These are phyloP conservation scores for Chinchilla lanigera DNA, from an alignment of 2,113 vertebrate genomes.

Conservation along the genomic window DNA sequence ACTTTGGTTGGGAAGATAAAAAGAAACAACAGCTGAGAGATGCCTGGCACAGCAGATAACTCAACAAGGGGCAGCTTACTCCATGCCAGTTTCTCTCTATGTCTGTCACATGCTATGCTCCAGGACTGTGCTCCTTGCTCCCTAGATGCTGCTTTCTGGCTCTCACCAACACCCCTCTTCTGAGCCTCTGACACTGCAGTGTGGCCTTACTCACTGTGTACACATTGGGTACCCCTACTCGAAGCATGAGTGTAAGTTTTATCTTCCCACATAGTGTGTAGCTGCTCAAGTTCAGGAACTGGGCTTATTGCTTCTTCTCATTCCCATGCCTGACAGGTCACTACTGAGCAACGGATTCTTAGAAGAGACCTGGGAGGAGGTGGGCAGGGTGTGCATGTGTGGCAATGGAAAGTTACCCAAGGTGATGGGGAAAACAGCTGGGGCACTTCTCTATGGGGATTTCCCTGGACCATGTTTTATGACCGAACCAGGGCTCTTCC, in stretches of 20 bases:
- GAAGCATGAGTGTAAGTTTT: not conserved
- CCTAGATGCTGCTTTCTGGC: not conserved
- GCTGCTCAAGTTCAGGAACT: conserved; percentile 18
- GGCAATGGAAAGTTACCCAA: conserved; percentile 79
- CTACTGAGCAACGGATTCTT: conserved; percentile 57
- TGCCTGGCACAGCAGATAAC: not conserved
- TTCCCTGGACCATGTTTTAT: conserved; percentile 70
- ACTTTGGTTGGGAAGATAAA: not conserved
- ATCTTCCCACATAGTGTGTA: not conserved
- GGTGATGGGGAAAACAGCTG: conserved; percentile 71
- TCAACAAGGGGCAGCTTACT: not conserved
- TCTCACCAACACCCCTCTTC: not conserved
- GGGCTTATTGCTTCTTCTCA: conserved; percentile 18
- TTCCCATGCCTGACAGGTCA: not conserved
- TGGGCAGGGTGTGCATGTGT: not conserved
- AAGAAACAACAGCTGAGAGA: not conserved
- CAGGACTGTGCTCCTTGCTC: not conserved
- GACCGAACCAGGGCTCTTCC: not conserved
- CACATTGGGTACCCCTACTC: not conserved
- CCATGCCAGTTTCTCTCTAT: not conserved
- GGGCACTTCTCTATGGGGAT: conserved; percentile 76
- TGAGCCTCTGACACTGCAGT: not conserved
- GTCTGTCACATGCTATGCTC: too few species aligned
- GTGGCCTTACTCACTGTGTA: not conserved
- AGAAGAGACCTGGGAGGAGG: conserved; percentile 46